Percentiles rank a stretch among this genome's conserved stretches.
These are phyloP conservation scores for Villa cingulata DNA, from an alignment of 2,888 invertebrate genomes.

Conservation along the genomic window DNA sequence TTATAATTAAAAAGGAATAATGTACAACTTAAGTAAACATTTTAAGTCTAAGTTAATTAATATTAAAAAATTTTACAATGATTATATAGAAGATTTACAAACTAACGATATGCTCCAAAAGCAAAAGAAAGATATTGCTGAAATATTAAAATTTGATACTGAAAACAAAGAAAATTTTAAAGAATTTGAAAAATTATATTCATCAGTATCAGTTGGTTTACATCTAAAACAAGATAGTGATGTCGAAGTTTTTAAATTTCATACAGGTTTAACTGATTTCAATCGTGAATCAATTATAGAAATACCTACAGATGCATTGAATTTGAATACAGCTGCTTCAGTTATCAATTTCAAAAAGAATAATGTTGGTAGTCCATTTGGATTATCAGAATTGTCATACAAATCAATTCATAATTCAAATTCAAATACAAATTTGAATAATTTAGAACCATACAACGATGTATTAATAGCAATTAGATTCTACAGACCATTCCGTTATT, in stretches of 20 bases:
- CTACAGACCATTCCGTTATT: conserved; percentile 39
- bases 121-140: conserved; percentile 13
- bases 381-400: conserved; percentile 13
- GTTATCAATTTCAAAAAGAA: conserved; percentile 1
- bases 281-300: conserved; percentile 3
- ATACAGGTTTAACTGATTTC: background rate
- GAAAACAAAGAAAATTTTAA: background rate
- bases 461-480: conserved; percentile 37
- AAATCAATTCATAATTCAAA: background rate
- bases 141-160: conserved; percentile 13
- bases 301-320: conserved; percentile 9
- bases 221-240: conserved; percentile 4
- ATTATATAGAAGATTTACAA: conserved; percentile 15
- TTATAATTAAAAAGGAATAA: too few species aligned
- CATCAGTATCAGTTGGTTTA: background rate
- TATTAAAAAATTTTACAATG: conserved; percentile 19
- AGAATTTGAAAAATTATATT: conserved; percentile 10
- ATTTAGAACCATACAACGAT: conserved; percentile 29
- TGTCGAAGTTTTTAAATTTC: background rate
- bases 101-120: conserved; percentile 12
- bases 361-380: conserved; percentile 12
- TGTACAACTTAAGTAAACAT: too few species aligned
- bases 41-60: conserved; percentile 18
- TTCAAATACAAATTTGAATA: conserved; percentile 9
- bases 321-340: conserved; percentile 6